These are phyloP conservation scores for Sarotherodon lohbergeri DNA, from an alignment of 2,113 vertebrate genomes.

Conservation along the genomic window DNA sequence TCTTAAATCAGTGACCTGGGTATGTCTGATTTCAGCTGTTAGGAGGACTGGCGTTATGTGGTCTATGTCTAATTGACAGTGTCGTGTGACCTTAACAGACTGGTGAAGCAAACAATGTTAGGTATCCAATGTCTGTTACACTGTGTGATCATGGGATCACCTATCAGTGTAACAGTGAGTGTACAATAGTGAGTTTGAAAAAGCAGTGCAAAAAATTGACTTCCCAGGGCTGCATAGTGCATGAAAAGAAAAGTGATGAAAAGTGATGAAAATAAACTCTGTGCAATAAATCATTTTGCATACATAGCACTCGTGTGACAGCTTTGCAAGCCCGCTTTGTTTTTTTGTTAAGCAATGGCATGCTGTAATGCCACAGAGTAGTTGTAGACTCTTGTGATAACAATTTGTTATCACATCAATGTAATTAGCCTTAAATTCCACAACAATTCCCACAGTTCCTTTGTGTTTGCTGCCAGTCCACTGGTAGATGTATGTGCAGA, in stretches of 20 bases:
- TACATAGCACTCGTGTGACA: background rate
- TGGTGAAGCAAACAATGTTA: background rate
- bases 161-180: background rate
- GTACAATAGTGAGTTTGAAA: background rate
- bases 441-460: background rate
- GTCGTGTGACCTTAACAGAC: background rate
- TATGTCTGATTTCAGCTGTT: background rate
- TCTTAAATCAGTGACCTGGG: background rate
- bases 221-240: background rate
- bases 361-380: background rate
- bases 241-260: background rate
- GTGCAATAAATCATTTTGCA: background rate
- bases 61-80: background rate
- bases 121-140: background rate
- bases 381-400: background rate
- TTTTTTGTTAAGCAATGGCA: background rate
- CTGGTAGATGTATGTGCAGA: background rate
- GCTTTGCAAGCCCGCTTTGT: background rate
- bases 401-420: background rate
- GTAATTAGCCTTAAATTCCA: background rate
- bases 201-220: background rate
- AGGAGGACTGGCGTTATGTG: background rate
- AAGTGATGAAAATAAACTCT: background rate
- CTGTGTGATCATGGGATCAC: background rate
- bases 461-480: background rate